phyloP scores from a whole-genome alignment of 2,113 vertebrate species.

The Myxocyprinus asiaticus region DNA sequence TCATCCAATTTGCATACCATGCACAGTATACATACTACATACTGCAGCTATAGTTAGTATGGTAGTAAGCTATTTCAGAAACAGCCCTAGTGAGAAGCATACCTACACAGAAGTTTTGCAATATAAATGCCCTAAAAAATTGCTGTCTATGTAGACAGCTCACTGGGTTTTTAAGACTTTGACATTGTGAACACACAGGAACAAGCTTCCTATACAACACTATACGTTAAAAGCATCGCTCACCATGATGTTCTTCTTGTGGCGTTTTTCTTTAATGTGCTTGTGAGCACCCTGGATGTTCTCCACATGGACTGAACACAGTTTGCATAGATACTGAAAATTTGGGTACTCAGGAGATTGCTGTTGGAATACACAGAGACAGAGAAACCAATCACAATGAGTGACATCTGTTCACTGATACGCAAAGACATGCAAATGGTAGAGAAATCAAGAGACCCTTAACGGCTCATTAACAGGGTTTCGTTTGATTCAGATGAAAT shows the following conservation, averaged over 20 bases:
- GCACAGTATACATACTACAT: too few species aligned
- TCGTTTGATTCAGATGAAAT: neutral
- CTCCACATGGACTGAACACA: conserved; percentile 96
- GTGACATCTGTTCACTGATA: neutral
- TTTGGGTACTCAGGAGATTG: conserved; percentile 93
- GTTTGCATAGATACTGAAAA: conserved; percentile 97
- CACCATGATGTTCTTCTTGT: conserved; percentile 99
- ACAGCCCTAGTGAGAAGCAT: too few species aligned
- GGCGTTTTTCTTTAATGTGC: conserved; percentile 98
- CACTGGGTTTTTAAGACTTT: too few species aligned
- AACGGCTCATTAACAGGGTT: neutral
- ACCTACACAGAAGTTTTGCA: too few species aligned
- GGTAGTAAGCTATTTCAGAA: too few species aligned
- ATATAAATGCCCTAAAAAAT: too few species aligned
- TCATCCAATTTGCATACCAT: too few species aligned
- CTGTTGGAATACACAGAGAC: conserved; percentile 67
- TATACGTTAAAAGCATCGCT: conserved; percentile 41
- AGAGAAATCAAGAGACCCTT: neutral
- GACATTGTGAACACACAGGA: too few species aligned
- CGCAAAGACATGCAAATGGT: conserved; percentile 21
- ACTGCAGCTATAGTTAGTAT: too few species aligned
- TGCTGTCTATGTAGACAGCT: too few species aligned
- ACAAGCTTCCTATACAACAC: too few species aligned
- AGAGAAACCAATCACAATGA: neutral
- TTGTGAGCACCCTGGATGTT: conserved; percentile 98